Percentiles rank a stretch among this genome's conserved stretches.
phyloP scores from a whole-genome alignment of 2,888 invertebrate genomes.

The Diarsia mendica region DNA sequence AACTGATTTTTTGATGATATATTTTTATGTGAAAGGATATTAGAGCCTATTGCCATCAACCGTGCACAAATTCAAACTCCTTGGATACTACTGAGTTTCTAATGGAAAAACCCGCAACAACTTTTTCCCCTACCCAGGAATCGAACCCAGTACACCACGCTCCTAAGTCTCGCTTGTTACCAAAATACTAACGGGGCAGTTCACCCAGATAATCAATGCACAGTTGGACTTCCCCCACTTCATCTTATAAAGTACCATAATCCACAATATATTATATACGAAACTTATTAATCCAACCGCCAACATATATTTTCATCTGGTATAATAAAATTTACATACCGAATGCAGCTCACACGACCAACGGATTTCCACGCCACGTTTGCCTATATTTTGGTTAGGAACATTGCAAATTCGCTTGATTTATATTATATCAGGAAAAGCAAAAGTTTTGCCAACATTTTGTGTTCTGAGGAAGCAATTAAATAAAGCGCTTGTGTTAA shows the following conservation, averaged over 20 bases:
- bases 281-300: conserved; percentile 70
- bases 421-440: conserved; percentile 56
- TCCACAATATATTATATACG: conserved; percentile 41
- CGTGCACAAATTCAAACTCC: too few relatives aligned
- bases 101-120: too few relatives aligned
- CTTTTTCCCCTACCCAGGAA: too few relatives aligned
- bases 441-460: conserved; percentile 46
- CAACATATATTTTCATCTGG: conserved; percentile 75
- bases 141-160: too few relatives aligned
- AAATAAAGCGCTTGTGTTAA: conserved; percentile 25
- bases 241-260: conserved; percentile 49
- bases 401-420: conserved; percentile 61
- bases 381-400: conserved; percentile 64
- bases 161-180: too few relatives aligned
- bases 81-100: too few relatives aligned
- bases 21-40: too few relatives aligned
- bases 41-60: too few relatives aligned
- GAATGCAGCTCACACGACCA: conserved; percentile 72
- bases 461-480: conserved; percentile 23
- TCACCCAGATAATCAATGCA: background rate
- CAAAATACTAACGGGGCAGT: too few relatives aligned
- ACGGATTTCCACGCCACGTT: conserved; percentile 69
- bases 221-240: conserved; percentile 26
- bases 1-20: too few relatives aligned
- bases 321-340: conserved; percentile 80